A percentile compares a stretch with the other conserved stretches of the same genome.
These are phyloP conservation scores for Mesocricetus auratus DNA, from an alignment of 2,113 vertebrate genomes.

Conservation along the genomic window DNA sequence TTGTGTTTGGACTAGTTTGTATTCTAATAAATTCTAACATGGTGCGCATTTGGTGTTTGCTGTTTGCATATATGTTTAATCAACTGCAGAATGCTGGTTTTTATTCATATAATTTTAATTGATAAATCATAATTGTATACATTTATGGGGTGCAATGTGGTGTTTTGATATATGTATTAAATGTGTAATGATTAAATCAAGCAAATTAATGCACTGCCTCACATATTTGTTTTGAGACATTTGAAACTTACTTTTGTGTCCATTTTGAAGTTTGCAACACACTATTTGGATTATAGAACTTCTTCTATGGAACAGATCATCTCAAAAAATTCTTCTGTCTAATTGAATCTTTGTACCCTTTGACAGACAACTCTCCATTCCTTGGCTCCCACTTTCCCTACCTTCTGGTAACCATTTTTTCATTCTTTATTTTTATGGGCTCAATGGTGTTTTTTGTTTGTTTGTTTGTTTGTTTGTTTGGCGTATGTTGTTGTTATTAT, in stretches of 20 bases:
- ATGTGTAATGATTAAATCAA: conserved; percentile 55
- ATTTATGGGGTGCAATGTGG: neutral
- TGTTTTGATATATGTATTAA: conserved; percentile 56
- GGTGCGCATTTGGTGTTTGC: conserved; percentile 77
- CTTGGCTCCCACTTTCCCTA: neutral
- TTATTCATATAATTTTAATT: conserved; percentile 48
- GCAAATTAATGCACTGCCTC: neutral
- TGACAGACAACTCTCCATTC: neutral
- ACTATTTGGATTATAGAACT: neutral
- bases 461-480: neutral
- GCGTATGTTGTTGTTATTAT: neutral
- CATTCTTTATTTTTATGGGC: neutral
- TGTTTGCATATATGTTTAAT: conserved; percentile 30
- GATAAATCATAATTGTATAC: conserved; percentile 46
- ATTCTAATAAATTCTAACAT: conserved; percentile 87
- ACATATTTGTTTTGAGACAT: neutral
- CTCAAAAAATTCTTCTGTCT: neutral
- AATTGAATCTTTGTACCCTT: neutral
- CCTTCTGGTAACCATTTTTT: neutral
- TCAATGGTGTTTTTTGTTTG: neutral
- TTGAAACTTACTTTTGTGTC: neutral
- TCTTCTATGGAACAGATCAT: neutral
- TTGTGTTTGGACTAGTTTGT: conserved; percentile 88
- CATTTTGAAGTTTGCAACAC: neutral
- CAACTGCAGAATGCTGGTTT: conserved; percentile 22